phyloP scores from a whole-genome alignment of 1,140 invertebrate genomes.

The Musca domestica region DNA sequence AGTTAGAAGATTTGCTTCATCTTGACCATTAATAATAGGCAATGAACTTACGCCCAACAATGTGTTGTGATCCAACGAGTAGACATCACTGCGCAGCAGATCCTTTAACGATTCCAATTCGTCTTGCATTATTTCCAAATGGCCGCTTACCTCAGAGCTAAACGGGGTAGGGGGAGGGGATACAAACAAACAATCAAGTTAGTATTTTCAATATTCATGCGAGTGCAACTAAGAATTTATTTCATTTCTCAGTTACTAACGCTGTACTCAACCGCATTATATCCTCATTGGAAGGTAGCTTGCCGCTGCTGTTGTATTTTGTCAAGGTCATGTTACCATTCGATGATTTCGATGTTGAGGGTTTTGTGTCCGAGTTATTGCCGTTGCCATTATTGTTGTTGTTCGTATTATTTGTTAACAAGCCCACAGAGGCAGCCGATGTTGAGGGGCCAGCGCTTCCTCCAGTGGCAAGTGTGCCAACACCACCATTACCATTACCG shows the following conservation, averaged over 20 bases:
- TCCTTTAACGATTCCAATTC: constrained; percentile 75
- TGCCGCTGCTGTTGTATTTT: constrained; percentile 45
- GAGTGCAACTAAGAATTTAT: constrained; percentile 8
- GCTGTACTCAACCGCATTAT: constrained; percentile 31
- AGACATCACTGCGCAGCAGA: constrained; percentile 63
- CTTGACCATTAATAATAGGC: not conserved
- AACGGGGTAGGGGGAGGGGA: not conserved
- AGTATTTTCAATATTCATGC: constrained; percentile 22
- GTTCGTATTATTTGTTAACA: constrained; percentile 33
- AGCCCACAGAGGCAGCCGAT: constrained; percentile 20
- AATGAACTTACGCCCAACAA: constrained; percentile 68
- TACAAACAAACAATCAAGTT: constrained; percentile 8
- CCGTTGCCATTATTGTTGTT: not conserved
- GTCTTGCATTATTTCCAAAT: constrained; percentile 71
- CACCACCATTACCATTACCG: too few species aligned
- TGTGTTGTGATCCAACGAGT: constrained; percentile 72
- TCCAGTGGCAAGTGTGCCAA: constrained; percentile 17
- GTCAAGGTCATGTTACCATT: constrained; percentile 35
- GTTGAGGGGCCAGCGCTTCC: constrained; percentile 34
- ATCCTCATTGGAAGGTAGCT: constrained; percentile 18
- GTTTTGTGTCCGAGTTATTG: not conserved
- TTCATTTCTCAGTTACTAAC: constrained; percentile 33
- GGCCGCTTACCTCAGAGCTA: constrained; percentile 71
- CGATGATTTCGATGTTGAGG: constrained; percentile 23
- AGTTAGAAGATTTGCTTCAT: constrained; percentile 14